Conservation (phyloP, 2,113 vertebrate genomes). For the Platycercus adscitus region DNA sequence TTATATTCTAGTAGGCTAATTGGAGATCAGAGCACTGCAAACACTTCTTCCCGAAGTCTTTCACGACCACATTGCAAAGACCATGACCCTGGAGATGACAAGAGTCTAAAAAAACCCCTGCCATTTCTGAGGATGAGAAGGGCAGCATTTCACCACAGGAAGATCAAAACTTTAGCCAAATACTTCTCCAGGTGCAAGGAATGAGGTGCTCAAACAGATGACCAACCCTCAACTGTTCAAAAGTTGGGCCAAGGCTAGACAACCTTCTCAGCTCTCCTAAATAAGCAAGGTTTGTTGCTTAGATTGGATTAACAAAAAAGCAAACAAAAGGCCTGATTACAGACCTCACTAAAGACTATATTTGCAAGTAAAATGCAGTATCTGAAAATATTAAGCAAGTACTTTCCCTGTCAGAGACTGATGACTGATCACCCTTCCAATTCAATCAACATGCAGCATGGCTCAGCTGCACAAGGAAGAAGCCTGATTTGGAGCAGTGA, state of each 20-base stretch:
- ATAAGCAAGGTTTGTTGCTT: constrained; percentile 17
- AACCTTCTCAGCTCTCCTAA: constrained; percentile 13
- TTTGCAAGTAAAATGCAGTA: constrained; percentile 67
- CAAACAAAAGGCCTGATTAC: constrained; percentile 64
- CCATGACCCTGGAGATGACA: not conserved
- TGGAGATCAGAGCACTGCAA: not conserved
- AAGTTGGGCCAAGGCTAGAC: constrained; percentile 34
- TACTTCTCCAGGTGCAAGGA: not conserved
- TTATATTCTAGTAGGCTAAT: not conserved
- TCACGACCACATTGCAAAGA: not conserved
- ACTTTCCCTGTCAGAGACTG: constrained; percentile 27
- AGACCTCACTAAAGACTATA: constrained; percentile 25
- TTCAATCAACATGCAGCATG: constrained; percentile 36
- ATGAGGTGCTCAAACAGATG: not conserved
- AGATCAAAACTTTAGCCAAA: not conserved
- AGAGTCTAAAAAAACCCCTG: not conserved
- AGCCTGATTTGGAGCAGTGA: not conserved
- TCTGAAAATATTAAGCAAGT: constrained; percentile 49
- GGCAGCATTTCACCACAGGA: not conserved
- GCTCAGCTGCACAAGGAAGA: not conserved
- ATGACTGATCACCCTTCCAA: constrained; percentile 40
- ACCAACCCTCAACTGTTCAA: not conserved
- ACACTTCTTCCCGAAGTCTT: not conserved
- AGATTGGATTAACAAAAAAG: constrained; percentile 45
- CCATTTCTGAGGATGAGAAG: not conserved